Evolutionary conservation across 2,113 vertebrate genomes (phyloP).

Genomic region (Lichenostomus cassidix): DNA sequence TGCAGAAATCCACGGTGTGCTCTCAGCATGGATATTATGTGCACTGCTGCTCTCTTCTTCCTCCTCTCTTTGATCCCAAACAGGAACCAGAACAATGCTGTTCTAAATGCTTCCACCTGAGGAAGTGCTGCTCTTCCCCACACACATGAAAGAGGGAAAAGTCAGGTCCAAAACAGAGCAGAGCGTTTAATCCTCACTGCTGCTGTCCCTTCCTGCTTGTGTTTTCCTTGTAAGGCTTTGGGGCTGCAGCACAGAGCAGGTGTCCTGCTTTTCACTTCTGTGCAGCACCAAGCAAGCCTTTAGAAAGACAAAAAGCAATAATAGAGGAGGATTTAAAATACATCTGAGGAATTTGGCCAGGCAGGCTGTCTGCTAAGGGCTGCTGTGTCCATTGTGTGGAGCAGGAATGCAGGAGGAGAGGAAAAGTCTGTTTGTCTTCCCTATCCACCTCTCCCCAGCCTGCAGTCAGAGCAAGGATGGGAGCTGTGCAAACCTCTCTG

Average conservation of each 20-base stretch:
- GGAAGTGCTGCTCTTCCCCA: not conserved
- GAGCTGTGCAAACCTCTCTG: not conserved
- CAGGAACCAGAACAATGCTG: not conserved
- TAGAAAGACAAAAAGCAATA: not conserved
- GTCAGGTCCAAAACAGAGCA: not conserved
- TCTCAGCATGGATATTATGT: not conserved
- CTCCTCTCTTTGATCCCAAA: not conserved
- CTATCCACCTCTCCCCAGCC: not conserved
- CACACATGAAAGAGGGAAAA: not conserved
- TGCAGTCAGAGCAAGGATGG: not conserved
- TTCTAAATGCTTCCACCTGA: not conserved
- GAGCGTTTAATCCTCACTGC: not conserved
- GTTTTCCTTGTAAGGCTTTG: not conserved
- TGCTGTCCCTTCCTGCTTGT: not conserved
- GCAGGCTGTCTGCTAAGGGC: not conserved
- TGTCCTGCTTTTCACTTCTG: not conserved
- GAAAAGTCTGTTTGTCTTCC: not conserved
- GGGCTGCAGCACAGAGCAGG: not conserved
- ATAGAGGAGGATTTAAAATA: not conserved
- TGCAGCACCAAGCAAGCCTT: not conserved
- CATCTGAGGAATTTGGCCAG: not conserved
- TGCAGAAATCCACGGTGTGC: not conserved
- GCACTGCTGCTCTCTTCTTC: not conserved
- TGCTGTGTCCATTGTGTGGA: not conserved
- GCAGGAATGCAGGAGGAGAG: not conserved